Conservation (phyloP, 2,888 invertebrate genomes). For the Tribolium freemani region DNA sequence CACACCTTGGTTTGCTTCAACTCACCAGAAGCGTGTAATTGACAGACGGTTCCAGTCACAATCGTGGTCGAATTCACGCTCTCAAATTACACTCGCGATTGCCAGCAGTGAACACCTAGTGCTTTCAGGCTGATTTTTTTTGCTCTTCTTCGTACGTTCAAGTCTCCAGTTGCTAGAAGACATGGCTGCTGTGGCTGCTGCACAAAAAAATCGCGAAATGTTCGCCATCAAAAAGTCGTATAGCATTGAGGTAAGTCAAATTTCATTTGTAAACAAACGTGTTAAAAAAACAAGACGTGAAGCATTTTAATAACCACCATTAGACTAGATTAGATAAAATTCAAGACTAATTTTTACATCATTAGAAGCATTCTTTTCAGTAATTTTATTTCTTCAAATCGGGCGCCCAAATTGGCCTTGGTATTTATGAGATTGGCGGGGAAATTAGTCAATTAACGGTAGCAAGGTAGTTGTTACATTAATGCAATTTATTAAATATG, state of each 20-base stretch:
- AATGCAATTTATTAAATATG: background rate
- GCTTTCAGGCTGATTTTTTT: constrained; percentile 63
- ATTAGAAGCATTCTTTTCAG: background rate
- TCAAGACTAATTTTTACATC: background rate
- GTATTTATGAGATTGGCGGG: background rate
- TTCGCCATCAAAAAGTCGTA: constrained; percentile 98
- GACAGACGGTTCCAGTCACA: constrained; percentile 65
- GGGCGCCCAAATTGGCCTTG: constrained; percentile 15
- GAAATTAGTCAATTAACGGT: constrained; percentile 16
- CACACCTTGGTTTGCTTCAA: constrained; percentile 63
- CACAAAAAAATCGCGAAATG: constrained; percentile 95
- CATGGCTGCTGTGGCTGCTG: constrained; percentile 91
- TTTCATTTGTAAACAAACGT: constrained; percentile 2
- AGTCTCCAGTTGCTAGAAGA: constrained; percentile 45
- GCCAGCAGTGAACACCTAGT: constrained; percentile 66
- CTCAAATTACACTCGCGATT: constrained; percentile 64
- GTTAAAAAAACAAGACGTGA: background rate
- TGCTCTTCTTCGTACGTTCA: constrained; percentile 43
- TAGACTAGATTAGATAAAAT: constrained; percentile 15
- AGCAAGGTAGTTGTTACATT: background rate
- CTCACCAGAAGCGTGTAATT: constrained; percentile 61
- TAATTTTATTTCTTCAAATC: background rate
- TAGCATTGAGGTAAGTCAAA: constrained; percentile 91
- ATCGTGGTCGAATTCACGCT: constrained; percentile 73
- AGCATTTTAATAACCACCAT: constrained; percentile 26